phyloP scores from a whole-genome alignment of 2,797 vertebrate genomes.

The Erpetoichthys calabaricus region DNA sequence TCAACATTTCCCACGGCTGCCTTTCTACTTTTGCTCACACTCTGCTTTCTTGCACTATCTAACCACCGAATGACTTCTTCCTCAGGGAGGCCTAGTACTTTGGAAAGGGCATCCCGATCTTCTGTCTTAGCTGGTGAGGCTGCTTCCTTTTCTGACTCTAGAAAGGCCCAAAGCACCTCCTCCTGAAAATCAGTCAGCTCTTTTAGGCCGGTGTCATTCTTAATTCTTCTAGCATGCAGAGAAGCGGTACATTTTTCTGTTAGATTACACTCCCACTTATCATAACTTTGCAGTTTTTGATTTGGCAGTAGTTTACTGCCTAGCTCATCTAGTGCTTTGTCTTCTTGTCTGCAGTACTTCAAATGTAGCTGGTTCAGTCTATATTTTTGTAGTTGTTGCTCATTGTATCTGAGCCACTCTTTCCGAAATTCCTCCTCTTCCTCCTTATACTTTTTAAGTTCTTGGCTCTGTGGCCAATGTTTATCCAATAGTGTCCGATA shows the following conservation, averaged over 20 bases:
- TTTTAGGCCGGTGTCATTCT: not conserved
- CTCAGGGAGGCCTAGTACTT: not conserved
- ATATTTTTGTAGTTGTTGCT: too few species aligned
- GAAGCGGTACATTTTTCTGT: not conserved
- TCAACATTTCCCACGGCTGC: too few species aligned
- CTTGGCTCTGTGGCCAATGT: too few species aligned
- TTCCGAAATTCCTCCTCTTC: conserved; percentile 11
- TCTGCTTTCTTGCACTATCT: not conserved
- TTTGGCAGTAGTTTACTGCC: too few species aligned
- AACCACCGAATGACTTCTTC: not conserved
- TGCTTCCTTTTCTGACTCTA: conserved; percentile 55
- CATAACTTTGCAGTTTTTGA: too few species aligned
- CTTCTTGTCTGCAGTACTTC: too few species aligned
- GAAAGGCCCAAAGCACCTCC: conserved; percentile 58
- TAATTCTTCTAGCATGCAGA: not conserved
- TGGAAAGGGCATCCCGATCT: conserved; percentile 50
- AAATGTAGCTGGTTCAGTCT: too few species aligned
- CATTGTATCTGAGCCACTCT: too few species aligned
- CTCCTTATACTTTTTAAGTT: conserved; percentile 6
- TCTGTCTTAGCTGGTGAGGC: conserved; percentile 45
- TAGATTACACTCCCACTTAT: too few species aligned
- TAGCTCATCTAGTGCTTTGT: too few species aligned
- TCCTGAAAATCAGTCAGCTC: conserved; percentile 55
- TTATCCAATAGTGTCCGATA: too few species aligned
- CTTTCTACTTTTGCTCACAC: not conserved